Evolutionary conservation across 2,113 vertebrate genomes (phyloP), one percentile per base, ranked within the genome.

Genomic region (Addax nasomaculatus): DNA sequence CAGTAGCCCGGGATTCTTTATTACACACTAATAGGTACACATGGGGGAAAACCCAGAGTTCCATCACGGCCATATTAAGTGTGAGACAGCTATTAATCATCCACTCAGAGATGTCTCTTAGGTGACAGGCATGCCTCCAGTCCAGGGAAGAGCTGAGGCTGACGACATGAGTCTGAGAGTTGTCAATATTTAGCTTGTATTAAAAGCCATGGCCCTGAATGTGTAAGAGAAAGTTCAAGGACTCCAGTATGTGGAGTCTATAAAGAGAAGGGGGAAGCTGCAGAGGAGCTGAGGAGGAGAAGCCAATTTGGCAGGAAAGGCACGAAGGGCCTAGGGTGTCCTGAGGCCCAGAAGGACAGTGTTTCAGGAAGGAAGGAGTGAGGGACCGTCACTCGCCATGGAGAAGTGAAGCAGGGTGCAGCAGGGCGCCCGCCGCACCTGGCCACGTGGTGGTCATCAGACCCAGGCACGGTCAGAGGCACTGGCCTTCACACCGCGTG

Each of bases 311-410:
- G 1, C 4, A 53, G 29, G 16, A 64, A 86, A 87, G 15, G 93
- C 85, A 43, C 0, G 0, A 43, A 85, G 88, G 21, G 17, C 60
- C 36, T 14, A 80, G 11, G 4, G 6, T 23, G 17, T 9, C 64
- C n/a, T 15, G 9, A 62, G 91, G 55, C 27, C 36, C 29, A 60
- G 39, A 6, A 83, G 21, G 10, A 86, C 62, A 39, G 19, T 25
- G 39, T 85, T 89, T 89, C 17, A 80, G 93, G 64, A 53, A 36
- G 36, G 12, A 62, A 47, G 53, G 47, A 87, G 43, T 89, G n/a
- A 45, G 15, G 8, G 23, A 12, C 29, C 7, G 0, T 1, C 10
- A 4, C 43, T 53, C 4, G 36, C 36, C 43, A 15, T 0, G 0
- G 43, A 89, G 29, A 60, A 84, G 23, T 36, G 33, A 62, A 80